Evolutionary conservation across 2,888 invertebrate genomes (phyloP).

Genomic region (Sturmia bella): DNA sequence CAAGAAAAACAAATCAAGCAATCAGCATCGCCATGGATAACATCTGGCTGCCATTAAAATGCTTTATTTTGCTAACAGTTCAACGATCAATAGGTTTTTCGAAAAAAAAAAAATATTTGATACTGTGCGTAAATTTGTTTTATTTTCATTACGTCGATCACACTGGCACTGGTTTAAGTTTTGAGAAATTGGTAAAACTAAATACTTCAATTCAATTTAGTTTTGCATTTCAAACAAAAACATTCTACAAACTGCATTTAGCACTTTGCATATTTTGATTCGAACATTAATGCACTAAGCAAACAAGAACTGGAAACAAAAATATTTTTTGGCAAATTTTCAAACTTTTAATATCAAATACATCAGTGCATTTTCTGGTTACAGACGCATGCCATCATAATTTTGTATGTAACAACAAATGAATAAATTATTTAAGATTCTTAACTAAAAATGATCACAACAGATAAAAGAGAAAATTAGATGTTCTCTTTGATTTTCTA

Average conservation of each 20-base stretch:
- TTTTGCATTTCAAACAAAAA: slow-evolving; percentile 56
- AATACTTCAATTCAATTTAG: slow-evolving; percentile 45
- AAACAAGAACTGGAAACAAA: slow-evolving; percentile 12
- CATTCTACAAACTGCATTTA: slow-evolving; percentile 52
- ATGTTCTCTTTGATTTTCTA: neutral
- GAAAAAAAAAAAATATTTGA: slow-evolving; percentile 26
- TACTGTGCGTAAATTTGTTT: slow-evolving; percentile 55
- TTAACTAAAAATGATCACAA: slow-evolving; percentile 22
- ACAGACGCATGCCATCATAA: slow-evolving; percentile 64
- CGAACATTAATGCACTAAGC: slow-evolving; percentile 31
- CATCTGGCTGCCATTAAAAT: slow-evolving; percentile 63
- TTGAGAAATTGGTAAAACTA: slow-evolving; percentile 19
- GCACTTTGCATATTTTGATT: slow-evolving; percentile 48
- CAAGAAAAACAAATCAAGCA: slow-evolving; percentile 5
- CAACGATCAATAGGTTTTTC: slow-evolving; percentile 50
- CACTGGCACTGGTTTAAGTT: slow-evolving; percentile 28
- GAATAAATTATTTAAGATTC: slow-evolving; percentile 28
- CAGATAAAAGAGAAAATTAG: neutral
- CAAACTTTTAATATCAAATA: slow-evolving; percentile 47
- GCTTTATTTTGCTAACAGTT: slow-evolving; percentile 31
- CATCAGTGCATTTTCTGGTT: slow-evolving; percentile 46
- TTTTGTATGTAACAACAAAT: slow-evolving; percentile 52
- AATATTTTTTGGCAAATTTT: slow-evolving; percentile 48
- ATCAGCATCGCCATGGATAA: slow-evolving; percentile 46
- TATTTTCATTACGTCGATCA: slow-evolving; percentile 54